Conservation (phyloP, 2,797 vertebrate species). For the Rhinella marina region DNA sequence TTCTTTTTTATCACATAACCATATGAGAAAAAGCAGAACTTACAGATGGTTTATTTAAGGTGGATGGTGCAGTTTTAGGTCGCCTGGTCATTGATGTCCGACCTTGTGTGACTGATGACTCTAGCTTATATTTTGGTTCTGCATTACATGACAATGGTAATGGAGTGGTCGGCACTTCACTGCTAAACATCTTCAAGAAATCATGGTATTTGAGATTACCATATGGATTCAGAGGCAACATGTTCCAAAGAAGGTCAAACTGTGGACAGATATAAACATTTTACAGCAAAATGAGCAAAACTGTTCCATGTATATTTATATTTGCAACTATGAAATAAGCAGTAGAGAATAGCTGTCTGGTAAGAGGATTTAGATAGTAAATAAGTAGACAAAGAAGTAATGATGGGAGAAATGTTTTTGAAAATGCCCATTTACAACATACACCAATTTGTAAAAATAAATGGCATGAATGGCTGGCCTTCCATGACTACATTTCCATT, state of each 20-base stretch:
- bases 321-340: not conserved
- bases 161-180: not conserved
- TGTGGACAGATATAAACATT: slow-evolving; percentile 59
- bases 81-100: slow-evolving; percentile 17
- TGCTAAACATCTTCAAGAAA: slow-evolving; percentile 72
- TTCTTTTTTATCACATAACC: not conserved
- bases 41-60: slow-evolving; percentile 58
- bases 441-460: too few relatives aligned
- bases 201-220: slow-evolving; percentile 71
- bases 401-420: not conserved
- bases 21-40: not conserved
- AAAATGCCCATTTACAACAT: not conserved
- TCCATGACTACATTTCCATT: too few relatives aligned
- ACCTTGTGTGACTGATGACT: not conserved
- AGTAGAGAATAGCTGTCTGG: too few relatives aligned
- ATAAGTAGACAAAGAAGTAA: not conserved
- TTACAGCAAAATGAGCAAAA: not conserved
- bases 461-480: too few relatives aligned
- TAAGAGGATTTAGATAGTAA: not conserved
- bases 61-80: slow-evolving; percentile 58
- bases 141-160: not conserved
- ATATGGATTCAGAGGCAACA: slow-evolving; percentile 67
- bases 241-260: slow-evolving; percentile 77
- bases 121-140: not conserved
- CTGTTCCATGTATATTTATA: not conserved